Base-by-base conservation (phyloP, 1,140 invertebrate genomes). In the Euwallacea similis region DNA sequence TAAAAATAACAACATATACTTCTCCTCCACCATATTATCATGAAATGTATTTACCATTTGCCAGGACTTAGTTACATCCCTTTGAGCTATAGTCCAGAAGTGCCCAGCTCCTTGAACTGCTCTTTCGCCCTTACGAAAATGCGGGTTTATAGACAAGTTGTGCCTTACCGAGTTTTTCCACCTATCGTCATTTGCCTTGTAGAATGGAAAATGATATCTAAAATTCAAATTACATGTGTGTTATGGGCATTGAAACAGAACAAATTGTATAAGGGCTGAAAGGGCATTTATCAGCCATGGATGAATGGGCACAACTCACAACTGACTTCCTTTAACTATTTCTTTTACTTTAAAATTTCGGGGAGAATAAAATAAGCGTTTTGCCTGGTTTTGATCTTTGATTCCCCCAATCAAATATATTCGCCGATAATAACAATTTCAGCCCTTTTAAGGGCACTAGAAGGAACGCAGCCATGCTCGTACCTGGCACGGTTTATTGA, bases 151-250 rank as follows among this genome's bases (percentile, higher is more conserved):
- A 2, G 92, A 94, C 11, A 95, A 82, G 82, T 94, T 94, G 79
- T 94, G 93, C 66, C 93, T 84, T 0, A 95, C 92, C 0, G 93
- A 95, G 80, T 95, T 95, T 79, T 95, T 95, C 93, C 93, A 95
- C 73, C 93, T 87, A 75, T 94, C 93, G 71, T 95, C 93, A 75
- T 93, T 91, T 44, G 90, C 89, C 79, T 93, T 92, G 81, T 93
- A 95, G 77, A 89, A 95, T 0, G 93, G 92, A 83, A 93, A 95
- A 67, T 89, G 90, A 76, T 92, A 90, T 6, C 93, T 94, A 82
- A 41, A 81, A 86, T 79, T 50, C 4, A 33, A 33, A 33, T 33
- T 33, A 4, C 21, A 33, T 4, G 21, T 33, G 21, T 4, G 21
- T 33, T 33, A 33, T 33, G 21, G 1, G 21, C 21, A 33, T 33